Conservation (phyloP, 2,888 invertebrate genomes). For the Limenitis camilla region DNA sequence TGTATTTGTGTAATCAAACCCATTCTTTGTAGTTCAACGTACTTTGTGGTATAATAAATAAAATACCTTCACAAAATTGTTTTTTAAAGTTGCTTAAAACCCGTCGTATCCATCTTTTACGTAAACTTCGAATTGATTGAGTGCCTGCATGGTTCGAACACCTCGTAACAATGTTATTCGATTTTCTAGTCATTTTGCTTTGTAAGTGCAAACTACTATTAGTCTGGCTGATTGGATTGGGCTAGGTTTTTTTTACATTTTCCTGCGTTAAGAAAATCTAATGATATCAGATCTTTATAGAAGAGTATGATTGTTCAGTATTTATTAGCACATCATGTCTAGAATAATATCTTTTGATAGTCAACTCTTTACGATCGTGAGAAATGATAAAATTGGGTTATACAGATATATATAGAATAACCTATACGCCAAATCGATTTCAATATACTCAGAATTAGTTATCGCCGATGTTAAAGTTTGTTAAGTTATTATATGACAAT, state of each 20-base stretch:
- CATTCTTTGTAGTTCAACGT: too few species aligned
- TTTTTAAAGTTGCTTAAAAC: too few species aligned
- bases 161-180: slow-evolving; percentile 18
- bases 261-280: too few species aligned
- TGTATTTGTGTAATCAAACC: too few species aligned
- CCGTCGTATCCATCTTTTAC: too few species aligned
- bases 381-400: slow-evolving; percentile 21
- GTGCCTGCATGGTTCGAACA: slow-evolving; percentile 32
- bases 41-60: too few species aligned
- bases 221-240: neutral
- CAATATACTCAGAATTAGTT: slow-evolving; percentile 5
- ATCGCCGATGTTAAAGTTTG: slow-evolving; percentile 6
- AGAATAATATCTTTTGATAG: too few species aligned
- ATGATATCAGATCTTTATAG: too few species aligned
- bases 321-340: too few species aligned
- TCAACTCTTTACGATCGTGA: neutral
- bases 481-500: slow-evolving; percentile 6
- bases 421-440: slow-evolving; percentile 14
- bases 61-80: too few species aligned
- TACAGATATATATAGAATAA: slow-evolving; percentile 42
- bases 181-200: slow-evolving; percentile 50
- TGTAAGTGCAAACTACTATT: slow-evolving; percentile 23
- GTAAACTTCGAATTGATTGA: too few species aligned
- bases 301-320: too few species aligned
- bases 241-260: neutral